phyloP scores from a whole-genome alignment of 2,113 vertebrate species.

The Chelonoidis abingdonii region DNA sequence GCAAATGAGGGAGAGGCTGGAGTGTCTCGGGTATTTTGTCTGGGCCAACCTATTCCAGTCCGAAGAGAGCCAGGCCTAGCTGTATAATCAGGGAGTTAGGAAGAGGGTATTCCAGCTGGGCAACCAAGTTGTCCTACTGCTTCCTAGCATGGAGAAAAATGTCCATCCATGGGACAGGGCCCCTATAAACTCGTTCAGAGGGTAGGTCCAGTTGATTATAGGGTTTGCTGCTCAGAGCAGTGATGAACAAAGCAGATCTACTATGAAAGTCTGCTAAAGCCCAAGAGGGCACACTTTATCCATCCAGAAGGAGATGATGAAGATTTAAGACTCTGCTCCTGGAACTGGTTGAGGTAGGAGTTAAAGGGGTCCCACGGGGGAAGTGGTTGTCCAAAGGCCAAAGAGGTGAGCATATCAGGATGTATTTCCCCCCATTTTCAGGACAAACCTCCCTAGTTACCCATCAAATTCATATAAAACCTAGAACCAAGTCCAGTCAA shows the following conservation, averaged over 20 bases:
- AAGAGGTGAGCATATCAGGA: not conserved
- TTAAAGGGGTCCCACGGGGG: not conserved
- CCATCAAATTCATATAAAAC: not conserved
- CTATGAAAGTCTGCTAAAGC: not conserved
- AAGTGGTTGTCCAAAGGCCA: not conserved
- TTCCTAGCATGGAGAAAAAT: not conserved
- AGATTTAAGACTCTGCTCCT: not conserved
- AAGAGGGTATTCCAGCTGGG: not conserved
- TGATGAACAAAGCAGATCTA: not conserved
- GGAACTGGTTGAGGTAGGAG: not conserved
- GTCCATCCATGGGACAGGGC: not conserved
- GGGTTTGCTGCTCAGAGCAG: not conserved
- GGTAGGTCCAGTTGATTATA: not conserved
- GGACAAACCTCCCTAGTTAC: not conserved
- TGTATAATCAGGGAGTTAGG: not conserved
- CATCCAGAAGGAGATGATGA: not conserved
- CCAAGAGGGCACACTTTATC: not conserved
- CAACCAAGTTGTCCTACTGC: not conserved
- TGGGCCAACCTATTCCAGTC: not conserved
- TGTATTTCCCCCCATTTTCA: not conserved
- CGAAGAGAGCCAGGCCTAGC: not conserved
- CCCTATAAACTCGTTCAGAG: not conserved
- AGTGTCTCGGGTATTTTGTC: not conserved
- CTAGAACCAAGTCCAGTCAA: not conserved
- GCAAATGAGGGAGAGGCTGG: not conserved